A percentile compares a stretch with the other conserved stretches of the same genome.
These are phyloP conservation scores for Pseudopipra pipra DNA, from an alignment of 2,113 vertebrate genomes.

Conservation along the genomic window DNA sequence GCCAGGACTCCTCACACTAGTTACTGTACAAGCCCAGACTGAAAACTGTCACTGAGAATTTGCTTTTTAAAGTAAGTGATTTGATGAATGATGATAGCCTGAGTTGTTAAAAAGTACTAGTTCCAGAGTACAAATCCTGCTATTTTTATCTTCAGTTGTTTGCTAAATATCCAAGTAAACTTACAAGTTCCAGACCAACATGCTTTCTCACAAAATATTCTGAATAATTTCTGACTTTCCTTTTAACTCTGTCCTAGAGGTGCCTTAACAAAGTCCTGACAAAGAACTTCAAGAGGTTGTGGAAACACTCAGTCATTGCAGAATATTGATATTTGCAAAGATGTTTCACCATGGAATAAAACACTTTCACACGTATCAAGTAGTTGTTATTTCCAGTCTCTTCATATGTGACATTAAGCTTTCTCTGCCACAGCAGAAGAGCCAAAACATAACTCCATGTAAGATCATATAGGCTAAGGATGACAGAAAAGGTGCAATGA, in stretches of 20 bases:
- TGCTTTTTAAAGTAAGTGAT: conserved; percentile 17
- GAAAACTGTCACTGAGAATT: conserved; percentile 8
- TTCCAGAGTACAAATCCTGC: neutral
- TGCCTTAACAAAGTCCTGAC: neutral
- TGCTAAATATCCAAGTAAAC: neutral
- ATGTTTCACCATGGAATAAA: neutral
- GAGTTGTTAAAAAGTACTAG: neutral
- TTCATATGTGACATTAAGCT: neutral
- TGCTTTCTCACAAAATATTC: neutral
- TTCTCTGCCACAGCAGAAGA: neutral
- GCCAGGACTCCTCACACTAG: conserved; percentile 49
- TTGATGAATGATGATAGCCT: conserved; percentile 40
- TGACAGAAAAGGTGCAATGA: neutral
- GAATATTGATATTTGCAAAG: neutral
- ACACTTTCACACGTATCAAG: neutral
- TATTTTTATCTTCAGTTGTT: conserved; percentile 10
- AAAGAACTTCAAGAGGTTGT: neutral
- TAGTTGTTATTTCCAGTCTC: neutral
- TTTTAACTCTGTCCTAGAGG: neutral
- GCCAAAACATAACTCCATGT: fast-evolving
- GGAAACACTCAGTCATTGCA: neutral
- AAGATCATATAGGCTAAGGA: neutral
- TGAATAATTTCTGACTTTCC: neutral
- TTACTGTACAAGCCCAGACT: conserved; percentile 12
- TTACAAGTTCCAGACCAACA: neutral